Evolutionary conservation across 2,888 invertebrate genomes (phyloP), one percentile per base, ranked within the genome.

Genomic region (Ormia ochracea): DNA sequence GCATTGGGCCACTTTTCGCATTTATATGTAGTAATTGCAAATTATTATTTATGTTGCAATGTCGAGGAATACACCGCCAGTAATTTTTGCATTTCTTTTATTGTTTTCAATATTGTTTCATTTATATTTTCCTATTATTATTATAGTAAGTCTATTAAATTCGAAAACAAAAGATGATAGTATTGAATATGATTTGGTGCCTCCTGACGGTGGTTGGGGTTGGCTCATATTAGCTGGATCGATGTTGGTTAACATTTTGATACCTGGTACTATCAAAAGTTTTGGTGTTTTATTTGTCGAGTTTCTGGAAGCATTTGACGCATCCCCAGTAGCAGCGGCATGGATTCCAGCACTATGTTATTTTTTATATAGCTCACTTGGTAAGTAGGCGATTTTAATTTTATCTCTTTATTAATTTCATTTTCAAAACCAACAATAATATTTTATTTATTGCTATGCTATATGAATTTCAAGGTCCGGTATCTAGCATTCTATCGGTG

Each of bases 341-440:
- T 96, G 95, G 91, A 95, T 96, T 83, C 96, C 96, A n/a, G 95
- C 96, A 0, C 89, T 96, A 6, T 96, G 96, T 86, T 96, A 96
- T 88, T 96, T 96, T 88, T 91, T 96, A 3, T 96, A 96, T 91
- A 96, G 96, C 89, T 96, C 96, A 83, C 91, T 96, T 87, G 96
- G 96, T 96, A 72, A 79, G 61, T 36, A 17, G 36, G 38, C 1
- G 10, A 7, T 1, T 28, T 28, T 4, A 28, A 28, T 28, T 3
- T 17, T 41, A 17, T 10, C n/a, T n/a, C n/a, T n/a, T n/a, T n/a
- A n/a, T n/a, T n/a, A n/a, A n/a, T n/a, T n/a, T n/a, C n/a, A n/a
- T n/a, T n/a, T n/a, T n/a, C n/a, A n/a, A n/a, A n/a, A n/a, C n/a
- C n/a, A n/a, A n/a, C n/a, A n/a, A n/a, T n/a, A 33, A 4, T 33